Evolutionary conservation across 1,140 invertebrate genomes (phyloP).

Genomic region (Linepithema humile): DNA sequence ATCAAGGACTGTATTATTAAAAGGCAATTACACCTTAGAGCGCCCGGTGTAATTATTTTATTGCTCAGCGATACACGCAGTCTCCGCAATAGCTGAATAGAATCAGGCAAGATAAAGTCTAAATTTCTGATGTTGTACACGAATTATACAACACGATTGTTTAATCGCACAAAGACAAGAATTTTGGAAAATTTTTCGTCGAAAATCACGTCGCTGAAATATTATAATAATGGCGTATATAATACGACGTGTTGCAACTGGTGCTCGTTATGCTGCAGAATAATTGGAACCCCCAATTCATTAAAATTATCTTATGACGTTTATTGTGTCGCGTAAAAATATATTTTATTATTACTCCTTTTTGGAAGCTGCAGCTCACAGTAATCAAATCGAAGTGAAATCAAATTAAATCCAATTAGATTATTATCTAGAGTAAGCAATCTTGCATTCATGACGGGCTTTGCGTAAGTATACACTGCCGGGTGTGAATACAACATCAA

Average conservation of each 20-base stretch:
- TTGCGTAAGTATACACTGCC: neutral
- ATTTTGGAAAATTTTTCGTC: neutral
- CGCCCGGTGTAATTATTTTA: slow-evolving; percentile 8
- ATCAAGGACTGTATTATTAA: slow-evolving; percentile 32
- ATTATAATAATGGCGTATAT: neutral
- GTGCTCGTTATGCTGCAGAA: neutral
- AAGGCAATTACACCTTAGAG: slow-evolving; percentile 23
- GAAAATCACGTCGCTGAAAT: neutral
- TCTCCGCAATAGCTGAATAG: neutral
- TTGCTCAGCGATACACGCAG: neutral
- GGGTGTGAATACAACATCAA: neutral
- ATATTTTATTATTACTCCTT: neutral
- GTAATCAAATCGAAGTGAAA: neutral
- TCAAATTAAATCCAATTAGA: neutral
- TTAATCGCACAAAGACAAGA: neutral
- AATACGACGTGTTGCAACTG: neutral
- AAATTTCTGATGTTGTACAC: neutral
- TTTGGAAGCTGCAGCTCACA: too few species aligned
- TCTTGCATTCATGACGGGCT: slow-evolving; percentile 12
- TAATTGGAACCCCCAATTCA: slow-evolving; percentile 16
- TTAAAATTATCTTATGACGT: neutral
- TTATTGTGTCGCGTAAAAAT: neutral
- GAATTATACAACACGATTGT: neutral
- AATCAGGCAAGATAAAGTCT: slow-evolving; percentile 3
- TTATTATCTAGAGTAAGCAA: neutral